These are phyloP conservation scores for Endotricha flammealis DNA, from an alignment of 2,888 invertebrate species.

Conservation along the genomic window DNA sequence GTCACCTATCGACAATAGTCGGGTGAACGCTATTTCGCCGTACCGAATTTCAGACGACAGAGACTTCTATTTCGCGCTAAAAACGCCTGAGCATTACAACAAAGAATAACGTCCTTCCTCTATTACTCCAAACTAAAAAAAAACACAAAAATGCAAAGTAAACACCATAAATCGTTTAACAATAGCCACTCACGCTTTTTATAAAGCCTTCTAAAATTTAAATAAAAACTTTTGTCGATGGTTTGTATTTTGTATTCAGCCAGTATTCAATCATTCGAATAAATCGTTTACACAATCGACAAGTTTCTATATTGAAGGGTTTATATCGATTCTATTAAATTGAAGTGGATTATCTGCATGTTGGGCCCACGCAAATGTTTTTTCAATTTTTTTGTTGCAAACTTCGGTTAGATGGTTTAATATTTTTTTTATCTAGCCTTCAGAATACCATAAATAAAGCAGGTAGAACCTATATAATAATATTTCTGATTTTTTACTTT, in stretches of 20 bases:
- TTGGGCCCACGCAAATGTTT: conserved; percentile 5
- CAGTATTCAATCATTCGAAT: conserved; percentile 25
- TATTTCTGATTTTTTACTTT: too few species aligned
- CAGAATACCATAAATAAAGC: too few species aligned
- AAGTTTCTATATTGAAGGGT: conserved; percentile 27
- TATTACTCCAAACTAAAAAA: too few species aligned
- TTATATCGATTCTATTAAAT: conserved; percentile 14
- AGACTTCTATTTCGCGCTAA: too few species aligned
- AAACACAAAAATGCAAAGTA: conserved; percentile 1
- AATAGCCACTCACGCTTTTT: conserved; percentile 23
- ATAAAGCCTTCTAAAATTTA: conserved; percentile 15
- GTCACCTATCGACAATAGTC: too few species aligned
- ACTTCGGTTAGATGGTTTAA: conserved; percentile 1
- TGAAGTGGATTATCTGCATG: conserved; percentile 3
- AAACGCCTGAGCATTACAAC: too few species aligned
- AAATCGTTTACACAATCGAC: conserved; percentile 33
- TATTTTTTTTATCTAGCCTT: too few species aligned
- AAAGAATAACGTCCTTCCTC: too few species aligned
- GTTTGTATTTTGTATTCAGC: conserved; percentile 18
- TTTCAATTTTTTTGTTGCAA: conserved; percentile 3
- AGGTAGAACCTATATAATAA: too few species aligned
- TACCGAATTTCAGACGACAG: too few species aligned
- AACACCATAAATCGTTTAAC: conserved; percentile 4
- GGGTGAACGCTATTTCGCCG: too few species aligned
- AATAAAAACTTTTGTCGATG: conserved; percentile 20